A percentile compares a stretch with the other conserved stretches of the same genome.
Evolutionary conservation across 2,888 invertebrate genomes (phyloP).

Genomic region (Leucophenga maculata): DNA sequence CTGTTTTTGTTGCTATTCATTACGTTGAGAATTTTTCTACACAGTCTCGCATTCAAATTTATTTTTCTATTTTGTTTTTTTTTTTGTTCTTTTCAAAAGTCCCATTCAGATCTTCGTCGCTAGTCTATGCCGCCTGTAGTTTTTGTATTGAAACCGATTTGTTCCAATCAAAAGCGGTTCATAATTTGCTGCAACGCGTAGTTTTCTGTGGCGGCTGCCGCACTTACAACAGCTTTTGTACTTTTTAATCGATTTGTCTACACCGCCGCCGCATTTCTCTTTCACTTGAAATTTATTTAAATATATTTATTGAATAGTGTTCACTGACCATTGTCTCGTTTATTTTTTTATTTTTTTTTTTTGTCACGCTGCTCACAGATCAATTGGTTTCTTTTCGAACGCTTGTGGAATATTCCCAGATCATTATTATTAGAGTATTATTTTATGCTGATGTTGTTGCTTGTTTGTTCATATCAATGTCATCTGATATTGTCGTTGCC

Average conservation of each 20-base stretch:
- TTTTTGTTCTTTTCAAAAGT: too few species aligned
- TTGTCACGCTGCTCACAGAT: too few species aligned
- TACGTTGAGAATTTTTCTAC: too few species aligned
- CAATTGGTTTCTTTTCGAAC: slow-evolving; percentile 47
- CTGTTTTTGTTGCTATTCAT: too few species aligned
- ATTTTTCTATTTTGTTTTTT: too few species aligned
- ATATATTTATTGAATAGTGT: neutral
- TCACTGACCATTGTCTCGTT: neutral
- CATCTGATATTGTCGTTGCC: neutral
- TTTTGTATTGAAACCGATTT: slow-evolving; percentile 30
- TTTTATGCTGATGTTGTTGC: slow-evolving; percentile 44
- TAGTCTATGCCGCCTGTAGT: too few species aligned
- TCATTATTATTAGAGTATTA: neutral
- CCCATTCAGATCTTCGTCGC: too few species aligned
- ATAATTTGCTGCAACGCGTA: neutral
- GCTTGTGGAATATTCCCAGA: slow-evolving; percentile 53
- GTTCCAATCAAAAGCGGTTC: slow-evolving; percentile 29
- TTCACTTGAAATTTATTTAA: slow-evolving; percentile 25
- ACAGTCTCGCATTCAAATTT: too few species aligned
- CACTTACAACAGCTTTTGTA: too few species aligned
- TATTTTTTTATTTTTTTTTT: too few species aligned
- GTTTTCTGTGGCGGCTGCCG: too few species aligned
- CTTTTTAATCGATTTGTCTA: slow-evolving; percentile 19
- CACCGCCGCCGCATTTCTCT: slow-evolving; percentile 19
- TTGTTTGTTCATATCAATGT: neutral